These are phyloP conservation scores for Calliphora vomitoria DNA, from an alignment of 2,888 invertebrate genomes.

Conservation along the genomic window DNA sequence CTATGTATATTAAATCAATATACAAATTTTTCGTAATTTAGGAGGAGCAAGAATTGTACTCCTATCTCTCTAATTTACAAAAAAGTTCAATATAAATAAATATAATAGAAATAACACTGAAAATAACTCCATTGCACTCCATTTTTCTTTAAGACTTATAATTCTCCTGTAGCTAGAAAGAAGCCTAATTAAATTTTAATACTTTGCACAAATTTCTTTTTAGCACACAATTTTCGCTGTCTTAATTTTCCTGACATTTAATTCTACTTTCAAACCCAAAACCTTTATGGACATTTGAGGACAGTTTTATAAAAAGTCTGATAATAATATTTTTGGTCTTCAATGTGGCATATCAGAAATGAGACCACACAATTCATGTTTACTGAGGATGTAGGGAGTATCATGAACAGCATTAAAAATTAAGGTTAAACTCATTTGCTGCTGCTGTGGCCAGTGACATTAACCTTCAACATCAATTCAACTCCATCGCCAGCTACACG, in stretches of 20 bases:
- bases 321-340: slow-evolving; percentile 45
- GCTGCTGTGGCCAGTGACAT: slow-evolving; percentile 65
- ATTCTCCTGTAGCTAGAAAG: neutral
- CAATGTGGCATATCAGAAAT: slow-evolving; percentile 38
- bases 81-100: too few relatives aligned
- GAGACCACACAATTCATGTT: slow-evolving; percentile 66
- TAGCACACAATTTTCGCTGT: neutral
- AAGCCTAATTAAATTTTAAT: neutral
- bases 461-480: slow-evolving; percentile 69
- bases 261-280: slow-evolving; percentile 41
- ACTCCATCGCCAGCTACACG: slow-evolving; percentile 32
- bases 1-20: too few relatives aligned
- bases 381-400: slow-evolving; percentile 3
- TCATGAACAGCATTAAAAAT: slow-evolving; percentile 37
- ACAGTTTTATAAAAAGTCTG: slow-evolving; percentile 35
- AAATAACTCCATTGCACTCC: too few relatives aligned
- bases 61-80: too few relatives aligned
- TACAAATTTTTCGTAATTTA: too few relatives aligned
- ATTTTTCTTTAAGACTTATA: neutral
- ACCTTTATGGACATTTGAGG: slow-evolving; percentile 32
- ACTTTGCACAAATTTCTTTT: slow-evolving; percentile 1
- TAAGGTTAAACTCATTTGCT: slow-evolving; percentile 70
- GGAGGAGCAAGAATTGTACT: too few relatives aligned
- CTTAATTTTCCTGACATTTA: slow-evolving; percentile 39
- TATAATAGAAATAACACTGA: too few relatives aligned